These are phyloP conservation scores for Cephalopterus ornatus DNA, from an alignment of 2,113 vertebrate species.

Conservation along the genomic window DNA sequence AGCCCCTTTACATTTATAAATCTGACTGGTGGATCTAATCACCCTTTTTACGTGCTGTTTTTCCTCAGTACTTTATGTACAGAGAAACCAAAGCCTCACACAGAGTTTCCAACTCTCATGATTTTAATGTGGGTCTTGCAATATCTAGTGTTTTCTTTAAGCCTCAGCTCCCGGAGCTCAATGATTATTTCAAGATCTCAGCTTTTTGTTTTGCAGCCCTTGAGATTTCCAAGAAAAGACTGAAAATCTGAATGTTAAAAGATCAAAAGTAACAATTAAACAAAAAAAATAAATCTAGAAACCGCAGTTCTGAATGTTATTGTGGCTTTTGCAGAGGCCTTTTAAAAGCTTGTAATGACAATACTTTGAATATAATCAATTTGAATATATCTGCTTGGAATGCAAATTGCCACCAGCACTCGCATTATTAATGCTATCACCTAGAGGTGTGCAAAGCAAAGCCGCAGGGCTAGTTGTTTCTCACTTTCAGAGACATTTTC, in stretches of 20 bases:
- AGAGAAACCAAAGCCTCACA: conserved; percentile 37
- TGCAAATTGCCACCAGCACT: not conserved
- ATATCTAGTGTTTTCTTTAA: conserved; percentile 18
- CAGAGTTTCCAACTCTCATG: not conserved
- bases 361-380: not conserved
- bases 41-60: not conserved
- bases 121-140: not conserved
- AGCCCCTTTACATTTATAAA: not conserved
- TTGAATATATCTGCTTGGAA: not conserved
- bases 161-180: not conserved
- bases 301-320: not conserved
- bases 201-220: not conserved
- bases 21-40: conserved; percentile 14
- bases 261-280: not conserved
- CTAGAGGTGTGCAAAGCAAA: not conserved
- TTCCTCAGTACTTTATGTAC: not conserved
- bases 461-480: not conserved
- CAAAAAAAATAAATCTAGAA: not conserved
- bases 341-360: not conserved
- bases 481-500: not conserved
- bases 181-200: not conserved
- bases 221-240: not conserved
- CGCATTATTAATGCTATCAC: not conserved
- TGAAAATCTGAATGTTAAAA: not conserved
- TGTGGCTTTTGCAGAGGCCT: not conserved